These are phyloP conservation scores for Loxodonta africana DNA, from an alignment of 2,113 vertebrate genomes.

Conservation along the genomic window DNA sequence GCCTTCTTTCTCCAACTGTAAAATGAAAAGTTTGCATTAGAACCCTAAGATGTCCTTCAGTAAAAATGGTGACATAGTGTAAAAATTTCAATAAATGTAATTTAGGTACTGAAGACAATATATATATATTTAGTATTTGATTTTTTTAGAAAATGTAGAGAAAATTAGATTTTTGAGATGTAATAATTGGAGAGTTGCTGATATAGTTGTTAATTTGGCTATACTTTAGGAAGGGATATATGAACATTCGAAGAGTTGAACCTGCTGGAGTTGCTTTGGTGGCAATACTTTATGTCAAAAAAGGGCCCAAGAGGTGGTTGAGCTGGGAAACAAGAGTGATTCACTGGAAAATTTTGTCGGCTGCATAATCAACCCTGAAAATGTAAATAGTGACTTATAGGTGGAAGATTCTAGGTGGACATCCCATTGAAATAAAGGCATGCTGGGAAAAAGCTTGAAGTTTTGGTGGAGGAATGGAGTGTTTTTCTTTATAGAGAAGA, in stretches of 20 bases:
- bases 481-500: not conserved
- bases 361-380: not conserved
- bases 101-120: not conserved
- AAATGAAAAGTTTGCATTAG: not conserved
- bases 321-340: not conserved
- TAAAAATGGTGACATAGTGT: not conserved
- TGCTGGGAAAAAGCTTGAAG: not conserved
- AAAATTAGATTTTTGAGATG: not conserved
- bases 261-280: not conserved
- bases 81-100: not conserved
- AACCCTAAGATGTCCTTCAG: not conserved
- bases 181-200: not conserved
- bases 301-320: not conserved
- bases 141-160: not conserved
- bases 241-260: not conserved
- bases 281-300: not conserved
- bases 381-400: not conserved
- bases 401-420: accelerated
- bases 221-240: not conserved
- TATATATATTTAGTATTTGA: too few relatives aligned
- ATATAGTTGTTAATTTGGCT: not conserved
- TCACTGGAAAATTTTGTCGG: not conserved
- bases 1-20: not conserved
- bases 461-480: not conserved
- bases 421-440: not conserved